Base-by-base conservation (phyloP, 2,888 invertebrate species). In the Cylindroiulus punctatus region DNA sequence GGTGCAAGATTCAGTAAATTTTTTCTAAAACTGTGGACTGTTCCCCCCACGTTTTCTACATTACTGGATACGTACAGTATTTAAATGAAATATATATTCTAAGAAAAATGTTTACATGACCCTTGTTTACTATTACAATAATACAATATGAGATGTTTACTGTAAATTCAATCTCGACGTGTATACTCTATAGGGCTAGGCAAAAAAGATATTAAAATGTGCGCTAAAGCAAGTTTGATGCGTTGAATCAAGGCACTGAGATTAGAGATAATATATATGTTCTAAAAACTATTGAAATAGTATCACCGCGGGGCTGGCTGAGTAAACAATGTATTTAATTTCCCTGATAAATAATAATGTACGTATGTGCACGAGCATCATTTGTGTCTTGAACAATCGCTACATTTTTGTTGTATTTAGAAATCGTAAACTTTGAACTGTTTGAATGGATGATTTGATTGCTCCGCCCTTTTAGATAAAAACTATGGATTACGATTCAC, bases 261-360 rank as follows among this genome's bases (percentile, higher is more conserved):
- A 65, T 65, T 65, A 26, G 65, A 65, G 65, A 65, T 26, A 65
- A 19, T 65, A 65, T 65, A 19, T 65, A 65, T 65, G 22, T 65
- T 8, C 65, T 44, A 44, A 26, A 26, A 26, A 57, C 52, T 65
- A 44, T 44, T 65, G 52, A 57, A 44, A 57, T 57, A n/a, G 52
- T 57, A 17, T 57, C 44, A 44, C 10, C 17, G 12, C 10, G 44
- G 44, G 44, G 52, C 26, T 26, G 26, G 65, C 10, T 65, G 19
- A 8, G 26, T 65, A 65, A 65, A 65, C 65, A 26, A 1, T 57
- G 12, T 19, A 12, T 65, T 65, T 22, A 3, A 26, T 65, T 8
- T 65, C 8, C 26, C 65, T 26, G 26, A 65, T 65, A 40, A 40
- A 40, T 40, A n/a, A n/a, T n/a, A n/a, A n/a, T 36, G 7, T 36